These are phyloP conservation scores for Australoheros scitulus DNA, from an alignment of 2,113 vertebrate genomes.

Conservation along the genomic window DNA sequence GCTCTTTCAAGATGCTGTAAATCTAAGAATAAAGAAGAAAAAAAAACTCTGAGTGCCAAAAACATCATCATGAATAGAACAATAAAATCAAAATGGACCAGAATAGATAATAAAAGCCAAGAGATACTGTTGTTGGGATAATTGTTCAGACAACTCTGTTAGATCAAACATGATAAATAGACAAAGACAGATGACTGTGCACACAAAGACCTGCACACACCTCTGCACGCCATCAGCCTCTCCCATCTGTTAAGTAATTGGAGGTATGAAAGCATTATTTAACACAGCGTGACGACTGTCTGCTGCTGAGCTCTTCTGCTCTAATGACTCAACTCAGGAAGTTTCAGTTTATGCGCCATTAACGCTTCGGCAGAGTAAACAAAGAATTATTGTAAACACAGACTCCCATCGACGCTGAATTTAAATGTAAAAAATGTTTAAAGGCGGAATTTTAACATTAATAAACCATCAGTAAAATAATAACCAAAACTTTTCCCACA, in stretches of 20 bases:
- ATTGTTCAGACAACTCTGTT: slow-evolving; percentile 22
- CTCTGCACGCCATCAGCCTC: not conserved
- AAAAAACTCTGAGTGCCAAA: not conserved
- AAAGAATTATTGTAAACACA: slow-evolving; percentile 26
- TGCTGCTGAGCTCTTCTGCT: slow-evolving; percentile 36
- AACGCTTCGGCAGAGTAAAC: slow-evolving; percentile 9
- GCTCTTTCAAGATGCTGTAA: not conserved
- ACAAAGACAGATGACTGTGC: not conserved
- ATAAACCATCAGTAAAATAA: not conserved
- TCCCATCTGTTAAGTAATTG: slow-evolving; percentile 35
- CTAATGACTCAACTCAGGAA: slow-evolving; percentile 36
- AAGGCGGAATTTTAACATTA: not conserved
- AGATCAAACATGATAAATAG: not conserved
- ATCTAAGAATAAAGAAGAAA: not conserved
- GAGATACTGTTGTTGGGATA: not conserved
- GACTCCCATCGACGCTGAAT: not conserved
- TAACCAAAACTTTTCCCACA: not conserved
- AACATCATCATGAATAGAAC: not conserved
- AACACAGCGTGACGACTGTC: slow-evolving; percentile 36
- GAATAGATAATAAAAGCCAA: not conserved
- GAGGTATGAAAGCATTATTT: slow-evolving; percentile 50
- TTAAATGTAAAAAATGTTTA: not conserved
- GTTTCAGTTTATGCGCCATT: slow-evolving; percentile 17
- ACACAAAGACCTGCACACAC: slow-evolving; percentile 12
- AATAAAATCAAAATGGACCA: not conserved